Conservation (phyloP, 2,797 vertebrate genomes). For the Spondyliosoma cantharus region DNA sequence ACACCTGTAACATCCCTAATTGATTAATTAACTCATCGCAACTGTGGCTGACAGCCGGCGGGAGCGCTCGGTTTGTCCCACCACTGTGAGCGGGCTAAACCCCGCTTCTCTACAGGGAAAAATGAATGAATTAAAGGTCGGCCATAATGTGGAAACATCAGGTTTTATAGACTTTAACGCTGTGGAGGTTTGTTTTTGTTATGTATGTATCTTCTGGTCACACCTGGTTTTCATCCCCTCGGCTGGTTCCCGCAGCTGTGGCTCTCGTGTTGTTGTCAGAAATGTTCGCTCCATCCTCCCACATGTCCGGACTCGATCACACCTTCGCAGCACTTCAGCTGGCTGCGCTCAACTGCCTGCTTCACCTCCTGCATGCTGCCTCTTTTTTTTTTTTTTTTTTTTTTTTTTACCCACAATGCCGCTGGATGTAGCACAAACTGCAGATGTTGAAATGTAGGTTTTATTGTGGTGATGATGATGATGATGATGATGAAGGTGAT, state of each 20-base stretch:
- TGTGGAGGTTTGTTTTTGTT: not conserved
- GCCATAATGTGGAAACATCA: constrained; percentile 12
- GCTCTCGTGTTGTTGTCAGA: not conserved
- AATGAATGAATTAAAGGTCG: not conserved
- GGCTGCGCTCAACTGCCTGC: not conserved
- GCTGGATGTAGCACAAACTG: not conserved
- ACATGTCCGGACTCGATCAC: constrained; percentile 26
- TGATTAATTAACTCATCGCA: constrained; percentile 55
- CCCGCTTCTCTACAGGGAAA: too few relatives aligned
- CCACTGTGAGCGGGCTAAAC: constrained; percentile 2
- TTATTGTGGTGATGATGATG: not conserved
- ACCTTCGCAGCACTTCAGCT: constrained; percentile 5
- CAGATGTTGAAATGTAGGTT: not conserved
- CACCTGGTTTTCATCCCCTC: not conserved
- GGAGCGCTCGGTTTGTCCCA: not conserved
- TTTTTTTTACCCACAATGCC: not conserved
- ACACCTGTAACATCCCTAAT: constrained; percentile 70
- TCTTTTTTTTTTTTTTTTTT: too few relatives aligned
- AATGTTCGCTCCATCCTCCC: constrained; percentile 32
- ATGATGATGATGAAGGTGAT: too few relatives aligned
- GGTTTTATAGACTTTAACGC: not conserved
- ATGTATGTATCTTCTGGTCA: not conserved
- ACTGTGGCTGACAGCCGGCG: not conserved
- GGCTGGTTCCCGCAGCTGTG: not conserved
- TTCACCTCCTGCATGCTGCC: not conserved